A percentile compares a stretch with the other conserved stretches of the same genome.
phyloP scores from a whole-genome alignment of 2,797 vertebrate genomes.

The Paguma larvata region DNA sequence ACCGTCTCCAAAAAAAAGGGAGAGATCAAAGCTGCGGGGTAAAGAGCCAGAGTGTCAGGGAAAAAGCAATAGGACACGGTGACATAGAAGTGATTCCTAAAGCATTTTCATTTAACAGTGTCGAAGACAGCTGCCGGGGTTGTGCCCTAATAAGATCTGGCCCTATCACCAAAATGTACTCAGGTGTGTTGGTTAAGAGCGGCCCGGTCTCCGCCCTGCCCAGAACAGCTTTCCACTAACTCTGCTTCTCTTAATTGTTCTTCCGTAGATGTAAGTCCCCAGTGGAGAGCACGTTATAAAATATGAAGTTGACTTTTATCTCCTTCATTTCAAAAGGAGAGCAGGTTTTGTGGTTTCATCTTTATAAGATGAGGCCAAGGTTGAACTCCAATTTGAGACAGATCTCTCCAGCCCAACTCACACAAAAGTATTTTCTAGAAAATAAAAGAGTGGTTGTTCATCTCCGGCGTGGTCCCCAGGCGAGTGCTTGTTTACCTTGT shows the following conservation, averaged over 20 bases:
- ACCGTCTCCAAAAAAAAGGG: neutral
- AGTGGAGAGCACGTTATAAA: neutral
- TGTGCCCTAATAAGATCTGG: neutral
- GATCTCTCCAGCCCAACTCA: neutral
- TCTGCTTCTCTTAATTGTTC: neutral
- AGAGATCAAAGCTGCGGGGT: neutral
- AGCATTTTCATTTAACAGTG: neutral
- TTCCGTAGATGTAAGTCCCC: neutral
- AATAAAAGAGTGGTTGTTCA: neutral
- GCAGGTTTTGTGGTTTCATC: neutral
- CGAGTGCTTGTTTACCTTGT: neutral
- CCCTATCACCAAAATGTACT: neutral
- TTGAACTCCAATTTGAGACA: slow-evolving; percentile 30
- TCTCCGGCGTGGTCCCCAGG: neutral
- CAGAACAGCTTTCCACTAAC: neutral
- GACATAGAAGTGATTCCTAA: neutral
- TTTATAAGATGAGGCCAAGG: neutral
- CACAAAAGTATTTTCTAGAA: slow-evolving; percentile 36
- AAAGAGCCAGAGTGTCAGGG: neutral
- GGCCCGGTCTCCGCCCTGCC: neutral
- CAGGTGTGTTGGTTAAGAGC: accelerated
- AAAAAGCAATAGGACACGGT: neutral
- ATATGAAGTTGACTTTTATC: neutral
- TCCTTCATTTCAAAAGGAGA: neutral
- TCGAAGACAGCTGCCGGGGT: neutral